Percentiles rank a stretch among this genome's conserved stretches.
phyloP scores from a whole-genome alignment of 2,888 invertebrate species.

The Scelioninae gen. 2 region DNA sequence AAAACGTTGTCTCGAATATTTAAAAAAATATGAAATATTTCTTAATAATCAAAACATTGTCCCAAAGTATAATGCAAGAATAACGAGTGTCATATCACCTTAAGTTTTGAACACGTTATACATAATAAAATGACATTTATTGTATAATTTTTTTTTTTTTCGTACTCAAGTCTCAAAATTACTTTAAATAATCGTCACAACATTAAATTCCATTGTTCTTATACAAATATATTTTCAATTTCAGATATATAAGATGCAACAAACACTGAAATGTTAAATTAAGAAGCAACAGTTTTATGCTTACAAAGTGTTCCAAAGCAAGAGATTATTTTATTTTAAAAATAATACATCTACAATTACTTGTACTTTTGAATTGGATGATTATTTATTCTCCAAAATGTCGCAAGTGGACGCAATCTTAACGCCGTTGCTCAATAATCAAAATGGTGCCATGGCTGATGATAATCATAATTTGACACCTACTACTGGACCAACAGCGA shows the following conservation, averaged over 20 bases:
- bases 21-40: too few species aligned
- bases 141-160: too few species aligned
- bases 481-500: constrained; percentile 65
- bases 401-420: constrained; percentile 66
- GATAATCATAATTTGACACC: constrained; percentile 67
- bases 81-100: too few species aligned
- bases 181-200: too few species aligned
- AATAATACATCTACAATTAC: background rate
- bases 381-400: constrained; percentile 63
- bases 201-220: too few species aligned
- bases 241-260: constrained; percentile 41
- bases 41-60: too few species aligned
- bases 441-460: constrained; percentile 66
- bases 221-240: too few species aligned
- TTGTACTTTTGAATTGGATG: constrained; percentile 3
- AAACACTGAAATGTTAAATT: constrained; percentile 40
- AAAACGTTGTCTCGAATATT: too few species aligned
- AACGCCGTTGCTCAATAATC: constrained; percentile 67
- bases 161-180: too few species aligned
- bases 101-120: too few species aligned
- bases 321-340: constrained; percentile 26
- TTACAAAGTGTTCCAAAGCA: constrained; percentile 20
- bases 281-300: constrained; percentile 12
- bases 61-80: too few species aligned
- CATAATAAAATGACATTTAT: too few species aligned